These are phyloP conservation scores for Amblyjoppa fuscipennis DNA, from an alignment of 2,888 invertebrate species.

Conservation along the genomic window DNA sequence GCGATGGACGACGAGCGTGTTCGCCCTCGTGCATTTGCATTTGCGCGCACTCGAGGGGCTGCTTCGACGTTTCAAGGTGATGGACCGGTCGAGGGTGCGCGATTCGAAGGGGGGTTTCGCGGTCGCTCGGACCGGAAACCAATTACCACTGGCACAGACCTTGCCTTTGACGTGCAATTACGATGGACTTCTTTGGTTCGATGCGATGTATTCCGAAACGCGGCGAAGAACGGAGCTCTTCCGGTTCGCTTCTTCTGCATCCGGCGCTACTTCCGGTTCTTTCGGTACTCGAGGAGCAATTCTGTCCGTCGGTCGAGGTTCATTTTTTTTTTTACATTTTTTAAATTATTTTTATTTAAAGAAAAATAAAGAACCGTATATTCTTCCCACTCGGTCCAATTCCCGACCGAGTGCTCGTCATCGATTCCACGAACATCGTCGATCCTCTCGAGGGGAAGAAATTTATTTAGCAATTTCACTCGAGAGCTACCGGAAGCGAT, in stretches of 20 bases:
- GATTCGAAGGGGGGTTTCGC: conserved; percentile 3
- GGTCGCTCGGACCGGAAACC: conserved; percentile 51
- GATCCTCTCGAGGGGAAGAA: not conserved
- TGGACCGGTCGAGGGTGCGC: conserved; percentile 6
- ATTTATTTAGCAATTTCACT: conserved; percentile 8
- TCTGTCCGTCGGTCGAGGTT: not conserved
- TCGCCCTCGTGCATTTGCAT: not conserved
- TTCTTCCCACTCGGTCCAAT: no score
- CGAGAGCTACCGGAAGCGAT: conserved; percentile 3
- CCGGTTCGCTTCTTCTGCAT: not conserved
- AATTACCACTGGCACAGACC: conserved; percentile 54
- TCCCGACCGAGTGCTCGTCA: not conserved
- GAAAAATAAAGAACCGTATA: not conserved
- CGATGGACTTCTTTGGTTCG: conserved; percentile 17
- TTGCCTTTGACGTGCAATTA: conserved; percentile 57
- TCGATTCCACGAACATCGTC: not conserved
- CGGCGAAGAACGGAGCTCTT: not conserved
- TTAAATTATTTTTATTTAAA: no score
- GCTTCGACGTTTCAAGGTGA: conserved; percentile 26
- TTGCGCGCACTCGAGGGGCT: not conserved
- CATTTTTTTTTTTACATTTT: not conserved
- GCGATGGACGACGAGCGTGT: not conserved
- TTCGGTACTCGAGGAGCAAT: not conserved
- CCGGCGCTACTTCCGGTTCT: not conserved
- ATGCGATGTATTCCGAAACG: no score